phyloP scores from a whole-genome alignment of 2,113 vertebrate genomes.

The Urocolius indicus region DNA sequence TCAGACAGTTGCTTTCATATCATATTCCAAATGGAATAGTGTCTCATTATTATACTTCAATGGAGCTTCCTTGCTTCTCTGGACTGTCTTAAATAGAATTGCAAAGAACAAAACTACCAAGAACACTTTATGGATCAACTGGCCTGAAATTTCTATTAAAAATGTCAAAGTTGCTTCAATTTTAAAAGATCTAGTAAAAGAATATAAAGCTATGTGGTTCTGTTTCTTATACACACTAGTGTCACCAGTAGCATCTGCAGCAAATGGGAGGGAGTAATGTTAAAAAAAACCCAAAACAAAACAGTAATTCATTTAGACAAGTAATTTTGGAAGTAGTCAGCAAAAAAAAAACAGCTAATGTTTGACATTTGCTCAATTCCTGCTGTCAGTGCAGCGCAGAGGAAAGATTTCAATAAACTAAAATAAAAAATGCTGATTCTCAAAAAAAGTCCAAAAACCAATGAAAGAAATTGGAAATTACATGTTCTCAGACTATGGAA shows the following conservation, averaged over 20 bases:
- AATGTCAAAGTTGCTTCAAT: neutral
- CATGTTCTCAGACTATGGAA: rapidly evolving
- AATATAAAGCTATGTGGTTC: neutral
- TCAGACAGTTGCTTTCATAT: neutral
- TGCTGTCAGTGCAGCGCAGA: neutral
- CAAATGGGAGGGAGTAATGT: neutral
- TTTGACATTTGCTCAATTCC: neutral
- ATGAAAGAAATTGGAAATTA: neutral
- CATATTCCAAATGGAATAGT: neutral
- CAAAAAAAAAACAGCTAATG: neutral
- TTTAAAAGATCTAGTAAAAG: neutral
- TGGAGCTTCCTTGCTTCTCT: neutral
- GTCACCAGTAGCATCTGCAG: neutral
- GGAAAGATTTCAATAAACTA: neutral
- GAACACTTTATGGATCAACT: neutral
- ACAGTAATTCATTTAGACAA: neutral
- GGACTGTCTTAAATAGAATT: neutral
- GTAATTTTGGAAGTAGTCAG: neutral
- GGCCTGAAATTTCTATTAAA: neutral
- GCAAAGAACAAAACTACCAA: neutral
- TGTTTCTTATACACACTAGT: neutral
- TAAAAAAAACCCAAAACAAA: neutral
- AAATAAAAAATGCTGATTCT: neutral
- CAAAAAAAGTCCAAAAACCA: neutral
- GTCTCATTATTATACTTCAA: neutral